Percentiles rank a stretch among this genome's conserved stretches.
Evolutionary conservation across 2,888 invertebrate genomes (phyloP).

Genomic region (Gymnocheta viridis): DNA sequence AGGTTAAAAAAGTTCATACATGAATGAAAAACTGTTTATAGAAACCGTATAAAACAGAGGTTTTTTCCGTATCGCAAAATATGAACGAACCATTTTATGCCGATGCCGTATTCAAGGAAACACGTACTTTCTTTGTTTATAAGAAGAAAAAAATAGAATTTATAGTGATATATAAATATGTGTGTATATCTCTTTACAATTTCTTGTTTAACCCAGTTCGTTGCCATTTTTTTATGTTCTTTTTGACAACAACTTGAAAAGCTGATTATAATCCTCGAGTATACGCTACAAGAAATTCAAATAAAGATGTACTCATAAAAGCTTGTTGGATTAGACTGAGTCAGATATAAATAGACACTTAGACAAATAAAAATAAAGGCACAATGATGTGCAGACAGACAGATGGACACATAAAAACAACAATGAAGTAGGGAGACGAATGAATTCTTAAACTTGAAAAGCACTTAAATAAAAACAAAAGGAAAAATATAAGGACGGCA

Average conservation of each 20-base stretch:
- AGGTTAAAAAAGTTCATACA: too few relatives aligned
- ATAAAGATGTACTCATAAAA: conserved; percentile 17
- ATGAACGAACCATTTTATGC: too few relatives aligned
- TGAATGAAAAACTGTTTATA: too few relatives aligned
- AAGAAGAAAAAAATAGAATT: too few relatives aligned
- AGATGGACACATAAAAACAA: neutral
- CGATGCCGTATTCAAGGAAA: too few relatives aligned
- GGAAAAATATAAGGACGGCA: conserved; percentile 14
- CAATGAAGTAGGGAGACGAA: conserved; percentile 32
- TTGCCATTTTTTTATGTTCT: neutral
- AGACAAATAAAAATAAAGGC: neutral
- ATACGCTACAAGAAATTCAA: conserved; percentile 9
- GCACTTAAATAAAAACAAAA: conserved; percentile 20
- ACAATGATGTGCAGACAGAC: neutral
- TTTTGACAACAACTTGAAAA: conserved; percentile 3
- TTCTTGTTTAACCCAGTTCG: neutral
- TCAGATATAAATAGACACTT: conserved; percentile 9
- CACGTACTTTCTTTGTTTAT: too few relatives aligned
- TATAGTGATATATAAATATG: too few relatives aligned
- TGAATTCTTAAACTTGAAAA: conserved; percentile 21
- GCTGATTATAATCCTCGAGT: conserved; percentile 15
- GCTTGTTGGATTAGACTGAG: neutral
- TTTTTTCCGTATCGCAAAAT: too few relatives aligned
- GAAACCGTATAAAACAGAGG: too few relatives aligned
- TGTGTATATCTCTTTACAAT: neutral